These are phyloP conservation scores for Chaetodon auriga DNA, from an alignment of 2,113 vertebrate species.

Conservation along the genomic window DNA sequence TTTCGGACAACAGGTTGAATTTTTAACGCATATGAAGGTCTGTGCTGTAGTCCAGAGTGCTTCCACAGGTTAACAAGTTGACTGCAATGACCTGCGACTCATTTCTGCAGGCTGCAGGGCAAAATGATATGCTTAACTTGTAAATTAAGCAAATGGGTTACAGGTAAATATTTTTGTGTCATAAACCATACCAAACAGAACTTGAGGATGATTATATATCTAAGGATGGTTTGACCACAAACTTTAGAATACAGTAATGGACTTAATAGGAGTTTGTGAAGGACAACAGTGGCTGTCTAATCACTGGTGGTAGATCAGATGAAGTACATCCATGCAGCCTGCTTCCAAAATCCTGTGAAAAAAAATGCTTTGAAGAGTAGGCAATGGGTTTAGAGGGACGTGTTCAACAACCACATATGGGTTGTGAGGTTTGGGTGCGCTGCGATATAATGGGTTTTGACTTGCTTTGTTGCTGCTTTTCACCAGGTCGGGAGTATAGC, in stretches of 20 bases:
- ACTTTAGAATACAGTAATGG: background rate
- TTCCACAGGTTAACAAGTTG: background rate
- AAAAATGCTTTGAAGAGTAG: background rate
- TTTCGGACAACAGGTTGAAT: background rate
- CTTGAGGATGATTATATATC: background rate
- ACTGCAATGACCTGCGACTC: background rate
- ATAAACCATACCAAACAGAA: background rate
- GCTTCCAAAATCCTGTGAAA: background rate
- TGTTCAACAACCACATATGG: too few species aligned
- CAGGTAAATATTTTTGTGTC: background rate
- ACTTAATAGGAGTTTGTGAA: background rate
- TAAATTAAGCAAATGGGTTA: background rate
- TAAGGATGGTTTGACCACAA: background rate
- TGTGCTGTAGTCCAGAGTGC: background rate
- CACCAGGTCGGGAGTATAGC: constrained; percentile 91
- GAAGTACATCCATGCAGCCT: background rate
- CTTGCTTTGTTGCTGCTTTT: background rate
- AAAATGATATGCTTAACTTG: too few species aligned
- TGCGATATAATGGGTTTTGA: background rate
- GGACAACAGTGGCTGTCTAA: background rate
- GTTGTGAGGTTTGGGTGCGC: background rate
- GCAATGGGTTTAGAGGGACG: background rate
- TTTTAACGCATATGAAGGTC: background rate
- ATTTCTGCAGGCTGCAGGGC: background rate
- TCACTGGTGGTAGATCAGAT: background rate